Evolutionary conservation across 2,113 vertebrate species (phyloP).

Genomic region (Odocoileus virginianus): DNA sequence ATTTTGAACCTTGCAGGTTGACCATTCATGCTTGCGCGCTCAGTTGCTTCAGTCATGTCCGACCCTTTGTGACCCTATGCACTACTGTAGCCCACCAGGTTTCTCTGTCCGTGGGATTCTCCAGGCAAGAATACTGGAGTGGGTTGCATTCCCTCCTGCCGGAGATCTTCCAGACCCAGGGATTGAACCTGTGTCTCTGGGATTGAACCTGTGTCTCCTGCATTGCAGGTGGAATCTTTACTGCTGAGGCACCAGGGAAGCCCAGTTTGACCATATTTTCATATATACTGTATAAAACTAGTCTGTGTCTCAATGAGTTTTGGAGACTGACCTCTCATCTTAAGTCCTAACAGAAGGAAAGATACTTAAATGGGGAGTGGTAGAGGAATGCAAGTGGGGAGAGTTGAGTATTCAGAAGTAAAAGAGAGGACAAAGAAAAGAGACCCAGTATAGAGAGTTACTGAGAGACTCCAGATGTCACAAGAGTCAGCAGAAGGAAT

Average conservation of each 20-base stretch:
- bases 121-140: not conserved
- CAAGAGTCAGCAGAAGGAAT: not conserved
- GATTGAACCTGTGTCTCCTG: not conserved
- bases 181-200: not conserved
- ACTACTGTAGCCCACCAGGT: not conserved
- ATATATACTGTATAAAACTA: not conserved
- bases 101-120: not conserved
- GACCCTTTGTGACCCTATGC: not conserved
- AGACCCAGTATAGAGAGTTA: not conserved
- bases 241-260: not conserved
- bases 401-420: not conserved
- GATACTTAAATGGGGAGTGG: not conserved
- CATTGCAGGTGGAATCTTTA: not conserved
- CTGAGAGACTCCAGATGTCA: not conserved
- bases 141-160: not conserved
- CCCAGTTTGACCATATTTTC: not conserved
- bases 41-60: not conserved
- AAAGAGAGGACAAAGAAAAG: not conserved
- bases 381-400: not conserved
- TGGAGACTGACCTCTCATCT: not conserved
- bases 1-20: not conserved
- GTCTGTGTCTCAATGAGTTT: not conserved
- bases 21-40: not conserved
- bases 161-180: not conserved
- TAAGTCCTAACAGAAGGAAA: not conserved